Evolutionary conservation across 2,888 invertebrate genomes (phyloP).

Genomic region (Limenitis arthemis): DNA sequence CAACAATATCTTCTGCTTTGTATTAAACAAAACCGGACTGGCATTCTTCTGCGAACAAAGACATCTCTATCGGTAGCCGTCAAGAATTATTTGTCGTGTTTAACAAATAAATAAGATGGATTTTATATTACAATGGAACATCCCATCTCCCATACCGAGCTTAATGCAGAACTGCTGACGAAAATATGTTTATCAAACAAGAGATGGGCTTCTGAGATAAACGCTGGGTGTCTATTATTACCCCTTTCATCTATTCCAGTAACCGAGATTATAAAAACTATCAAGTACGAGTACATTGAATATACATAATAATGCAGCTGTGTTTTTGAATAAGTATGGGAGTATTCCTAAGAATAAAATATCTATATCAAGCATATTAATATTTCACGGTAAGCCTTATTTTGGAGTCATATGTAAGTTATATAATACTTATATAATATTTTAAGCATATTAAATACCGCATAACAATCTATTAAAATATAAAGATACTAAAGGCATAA

Average conservation of each 20-base stretch:
- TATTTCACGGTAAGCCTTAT: too few relatives aligned
- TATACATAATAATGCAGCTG: constrained; percentile 15
- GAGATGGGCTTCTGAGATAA: constrained; percentile 62
- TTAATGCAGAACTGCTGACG: constrained; percentile 50
- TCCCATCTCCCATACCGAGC: constrained; percentile 41
- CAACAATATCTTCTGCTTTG: constrained; percentile 51
- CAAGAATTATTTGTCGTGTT: constrained; percentile 63
- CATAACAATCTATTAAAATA: too few relatives aligned
- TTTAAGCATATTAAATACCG: too few relatives aligned
- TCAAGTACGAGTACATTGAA: constrained; percentile 17
- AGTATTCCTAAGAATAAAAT: too few relatives aligned
- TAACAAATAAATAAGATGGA: constrained; percentile 64
- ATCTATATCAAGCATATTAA: too few relatives aligned
- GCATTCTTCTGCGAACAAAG: constrained; percentile 55
- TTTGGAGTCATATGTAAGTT: too few relatives aligned
- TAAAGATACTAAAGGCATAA: too few relatives aligned
- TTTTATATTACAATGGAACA: constrained; percentile 59
- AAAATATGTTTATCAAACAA: constrained; percentile 63
- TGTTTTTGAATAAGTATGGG: too few relatives aligned
- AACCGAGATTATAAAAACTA: constrained; percentile 17
- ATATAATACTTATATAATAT: too few relatives aligned
- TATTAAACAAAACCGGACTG: constrained; percentile 56
- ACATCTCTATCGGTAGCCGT: constrained; percentile 64
- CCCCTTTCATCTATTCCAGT: constrained; percentile 49
- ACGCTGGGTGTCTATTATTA: constrained; percentile 56